A percentile compares a stretch with the other conserved stretches of the same genome.
Conservation (phyloP, 2,113 vertebrate genomes). For the Mastomys natalensis region DNA sequence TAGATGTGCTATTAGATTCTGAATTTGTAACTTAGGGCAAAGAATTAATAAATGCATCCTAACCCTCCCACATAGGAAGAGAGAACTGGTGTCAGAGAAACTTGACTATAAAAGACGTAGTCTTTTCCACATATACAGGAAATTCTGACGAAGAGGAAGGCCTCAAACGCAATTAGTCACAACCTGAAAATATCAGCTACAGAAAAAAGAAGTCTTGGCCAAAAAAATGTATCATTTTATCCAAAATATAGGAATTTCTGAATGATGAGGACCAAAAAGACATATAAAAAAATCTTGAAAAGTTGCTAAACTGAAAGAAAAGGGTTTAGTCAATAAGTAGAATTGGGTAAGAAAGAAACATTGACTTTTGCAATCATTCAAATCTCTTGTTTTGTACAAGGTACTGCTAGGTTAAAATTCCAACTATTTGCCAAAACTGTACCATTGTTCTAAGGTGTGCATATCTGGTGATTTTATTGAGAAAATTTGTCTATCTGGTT, state of each 20-base stretch:
- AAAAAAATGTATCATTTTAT: not conserved
- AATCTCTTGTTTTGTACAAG: not conserved
- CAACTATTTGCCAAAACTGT: not conserved
- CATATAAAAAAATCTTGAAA: not conserved
- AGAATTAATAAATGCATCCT: not conserved
- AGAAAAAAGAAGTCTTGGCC: not conserved
- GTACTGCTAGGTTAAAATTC: not conserved
- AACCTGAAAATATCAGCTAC: not conserved
- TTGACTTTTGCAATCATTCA: not conserved
- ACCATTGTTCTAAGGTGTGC: not conserved
- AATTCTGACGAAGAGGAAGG: not conserved
- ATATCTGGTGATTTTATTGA: not conserved
- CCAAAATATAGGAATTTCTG: not conserved
- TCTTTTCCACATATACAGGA: fast-evolving
- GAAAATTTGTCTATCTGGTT: not conserved
- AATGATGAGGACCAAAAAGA: not conserved
- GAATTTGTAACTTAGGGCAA: not conserved
- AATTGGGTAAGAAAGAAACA: not conserved
- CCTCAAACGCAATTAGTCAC: not conserved
- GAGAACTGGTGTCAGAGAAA: not conserved
- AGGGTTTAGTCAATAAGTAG: not conserved
- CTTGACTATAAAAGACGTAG: not conserved
- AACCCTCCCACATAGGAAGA: not conserved
- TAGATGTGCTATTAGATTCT: not conserved
- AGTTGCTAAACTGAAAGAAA: not conserved